Base-by-base conservation (phyloP, 2,113 vertebrate genomes). In the Fregetta grallaria region DNA sequence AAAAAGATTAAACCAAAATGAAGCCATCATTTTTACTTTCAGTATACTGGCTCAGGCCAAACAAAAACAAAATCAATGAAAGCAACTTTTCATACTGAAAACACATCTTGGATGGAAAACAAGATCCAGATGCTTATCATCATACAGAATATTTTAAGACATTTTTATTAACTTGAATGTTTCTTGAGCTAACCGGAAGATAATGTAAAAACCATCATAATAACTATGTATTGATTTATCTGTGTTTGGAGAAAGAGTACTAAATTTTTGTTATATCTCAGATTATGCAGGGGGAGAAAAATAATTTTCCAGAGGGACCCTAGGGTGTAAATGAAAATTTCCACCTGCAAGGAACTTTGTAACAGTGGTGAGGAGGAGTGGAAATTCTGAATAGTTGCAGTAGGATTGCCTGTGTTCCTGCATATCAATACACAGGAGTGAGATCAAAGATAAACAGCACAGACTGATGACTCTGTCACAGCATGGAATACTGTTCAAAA, bases 1-100 rank as follows among this genome's bases (percentile, higher is more conserved):
- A 42, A 88, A 92, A 90, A 90, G 74, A 34, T 11, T 34, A 82
- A 93, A 76, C 23, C 13, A 34, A 63, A 95, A 83, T 63, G n/a
- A 94, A 90, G 23, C 30, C 63, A 91, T 91, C n/a, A 38, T 71
- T 95, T 96, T 89, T 74, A 63, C 32, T 83, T 88, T 66, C 38
- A 40, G 10, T 62, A 44, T 17, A 59, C 47, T 77, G 27, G 38
- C 55, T 93, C 63, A 86, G 32, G 10, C 29, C 71, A 94, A 90
- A 49, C 15, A 75, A 72, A 67, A 77, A 34, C 14, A 71, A 85
- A 88, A 88, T 44, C 1, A 88, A 88, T 66, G 11, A 83, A 88
- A 80, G 58, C 16, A 67, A 47, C 56, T 59, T 86, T 9, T 80
- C 52, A 65, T 32, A 77, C 18, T 71, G 67, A 86, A 96, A 71